These are phyloP conservation scores for Paratrypauchen microcephalus DNA, from an alignment of 2,797 vertebrate genomes.

Conservation along the genomic window DNA sequence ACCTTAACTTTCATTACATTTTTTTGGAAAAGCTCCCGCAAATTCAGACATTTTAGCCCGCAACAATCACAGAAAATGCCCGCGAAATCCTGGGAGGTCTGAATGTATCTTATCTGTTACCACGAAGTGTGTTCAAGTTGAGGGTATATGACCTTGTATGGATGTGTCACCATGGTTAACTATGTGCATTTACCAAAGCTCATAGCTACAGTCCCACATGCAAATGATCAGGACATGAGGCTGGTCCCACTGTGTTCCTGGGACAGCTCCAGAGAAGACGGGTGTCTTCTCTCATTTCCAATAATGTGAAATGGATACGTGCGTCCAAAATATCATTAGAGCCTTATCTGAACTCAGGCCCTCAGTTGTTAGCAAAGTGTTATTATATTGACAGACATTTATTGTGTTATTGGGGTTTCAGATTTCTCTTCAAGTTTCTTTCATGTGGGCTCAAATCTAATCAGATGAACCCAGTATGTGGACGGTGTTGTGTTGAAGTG, in stretches of 20 bases:
- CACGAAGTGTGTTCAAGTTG: too few species aligned
- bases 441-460: background rate
- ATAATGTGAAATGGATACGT: slow-evolving; percentile 3
- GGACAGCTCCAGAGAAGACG: background rate
- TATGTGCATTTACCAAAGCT: too few species aligned
- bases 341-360: background rate
- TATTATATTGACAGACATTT: background rate
- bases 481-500: too few species aligned
- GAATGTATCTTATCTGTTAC: too few species aligned
- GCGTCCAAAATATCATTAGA: background rate
- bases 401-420: background rate
- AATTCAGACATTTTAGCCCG: too few species aligned
- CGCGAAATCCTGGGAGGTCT: too few species aligned
- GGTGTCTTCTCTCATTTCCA: background rate
- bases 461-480: background rate
- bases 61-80: too few species aligned
- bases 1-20: too few species aligned
- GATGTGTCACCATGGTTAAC: too few species aligned
- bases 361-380: background rate
- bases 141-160: too few species aligned
- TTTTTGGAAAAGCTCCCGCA: too few species aligned
- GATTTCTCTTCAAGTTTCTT: background rate
- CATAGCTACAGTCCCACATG: too few species aligned
- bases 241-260: background rate
- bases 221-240: background rate